These are phyloP conservation scores for Drosophila ironensis DNA, from an alignment of 1,140 invertebrate species.

Conservation along the genomic window DNA sequence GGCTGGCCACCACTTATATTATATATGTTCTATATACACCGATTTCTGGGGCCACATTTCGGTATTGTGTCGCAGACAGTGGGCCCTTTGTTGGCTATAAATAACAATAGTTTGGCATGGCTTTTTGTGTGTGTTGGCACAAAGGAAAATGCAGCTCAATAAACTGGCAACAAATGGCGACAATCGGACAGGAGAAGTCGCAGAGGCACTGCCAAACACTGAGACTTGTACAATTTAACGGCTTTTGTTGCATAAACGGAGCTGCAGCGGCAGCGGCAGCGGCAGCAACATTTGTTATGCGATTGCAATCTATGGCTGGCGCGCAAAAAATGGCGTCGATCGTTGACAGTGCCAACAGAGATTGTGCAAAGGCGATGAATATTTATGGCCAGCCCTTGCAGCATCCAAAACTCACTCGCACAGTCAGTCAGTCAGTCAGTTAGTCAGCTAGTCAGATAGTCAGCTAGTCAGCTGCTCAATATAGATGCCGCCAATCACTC, in stretches of 20 bases:
- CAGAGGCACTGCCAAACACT: conserved; percentile 9
- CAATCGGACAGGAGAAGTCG: conserved; percentile 7
- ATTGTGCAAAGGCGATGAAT: conserved; percentile 63
- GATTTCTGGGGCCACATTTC: conserved; percentile 15
- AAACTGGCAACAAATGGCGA: conserved; percentile 64
- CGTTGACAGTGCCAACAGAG: conserved; percentile 61
- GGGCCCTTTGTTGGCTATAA: conserved; percentile 50
- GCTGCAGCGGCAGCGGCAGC: conserved; percentile 35
- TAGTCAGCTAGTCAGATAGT: conserved; percentile 42
- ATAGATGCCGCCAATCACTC: conserved; percentile 32
- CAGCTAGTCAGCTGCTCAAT: conserved; percentile 40
- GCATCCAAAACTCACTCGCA: conserved; percentile 22
- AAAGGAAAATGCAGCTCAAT: conserved; percentile 73
- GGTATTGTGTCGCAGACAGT: conserved; percentile 40
- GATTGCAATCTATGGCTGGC: conserved; percentile 63
- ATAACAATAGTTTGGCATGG: conserved; percentile 51
- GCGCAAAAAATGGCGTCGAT: conserved; percentile 61
- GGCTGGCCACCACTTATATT: no score
- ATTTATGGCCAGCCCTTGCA: conserved; percentile 60
- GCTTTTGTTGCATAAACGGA: conserved; percentile 77
- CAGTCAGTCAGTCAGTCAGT: conserved; percentile 32
- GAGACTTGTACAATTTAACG: conserved; percentile 75
- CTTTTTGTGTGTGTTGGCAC: conserved; percentile 16
- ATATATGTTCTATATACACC: conserved; percentile 58
- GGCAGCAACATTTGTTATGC: conserved; percentile 70